Percentiles rank a stretch among this genome's conserved stretches.
Conservation (phyloP, 2,888 invertebrate species). For the Hypolimnas misippus region DNA sequence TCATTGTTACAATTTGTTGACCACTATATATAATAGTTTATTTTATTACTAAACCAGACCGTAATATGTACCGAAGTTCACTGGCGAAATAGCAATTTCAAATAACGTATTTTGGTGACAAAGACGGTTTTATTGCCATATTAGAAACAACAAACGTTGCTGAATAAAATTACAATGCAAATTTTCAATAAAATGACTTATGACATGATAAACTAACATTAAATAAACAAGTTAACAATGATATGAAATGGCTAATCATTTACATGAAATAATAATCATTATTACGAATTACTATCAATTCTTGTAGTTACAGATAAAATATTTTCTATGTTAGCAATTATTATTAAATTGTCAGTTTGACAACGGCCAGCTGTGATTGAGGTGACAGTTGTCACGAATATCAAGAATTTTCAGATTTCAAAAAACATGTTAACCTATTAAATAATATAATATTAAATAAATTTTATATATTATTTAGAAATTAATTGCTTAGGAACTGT, state of each 20-base stretch:
- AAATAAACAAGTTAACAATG: too few species aligned
- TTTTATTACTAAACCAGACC: background rate
- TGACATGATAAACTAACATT: too few species aligned
- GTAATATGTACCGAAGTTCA: background rate
- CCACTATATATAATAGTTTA: background rate
- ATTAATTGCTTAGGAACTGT: background rate
- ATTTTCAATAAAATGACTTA: too few species aligned
- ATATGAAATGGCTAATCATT: too few species aligned
- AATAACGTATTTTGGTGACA: slow-evolving; percentile 27
- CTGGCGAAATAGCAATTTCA: slow-evolving; percentile 15
- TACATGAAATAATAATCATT: too few species aligned
- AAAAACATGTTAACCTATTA: background rate
- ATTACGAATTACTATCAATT: too few species aligned
- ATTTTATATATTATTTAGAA: slow-evolving; percentile 8
- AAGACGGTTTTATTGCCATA: slow-evolving; percentile 11
- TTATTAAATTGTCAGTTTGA: background rate
- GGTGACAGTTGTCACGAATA: background rate
- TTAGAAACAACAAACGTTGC: too few species aligned
- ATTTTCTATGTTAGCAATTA: background rate
- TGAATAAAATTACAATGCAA: too few species aligned
- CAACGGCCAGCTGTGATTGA: slow-evolving; percentile 20
- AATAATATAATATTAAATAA: background rate
- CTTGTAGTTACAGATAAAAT: background rate
- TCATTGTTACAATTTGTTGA: slow-evolving; percentile 50
- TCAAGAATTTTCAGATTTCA: background rate